Base-by-base conservation (phyloP, 1,140 invertebrate genomes). In the Heliconius hermathena region DNA sequence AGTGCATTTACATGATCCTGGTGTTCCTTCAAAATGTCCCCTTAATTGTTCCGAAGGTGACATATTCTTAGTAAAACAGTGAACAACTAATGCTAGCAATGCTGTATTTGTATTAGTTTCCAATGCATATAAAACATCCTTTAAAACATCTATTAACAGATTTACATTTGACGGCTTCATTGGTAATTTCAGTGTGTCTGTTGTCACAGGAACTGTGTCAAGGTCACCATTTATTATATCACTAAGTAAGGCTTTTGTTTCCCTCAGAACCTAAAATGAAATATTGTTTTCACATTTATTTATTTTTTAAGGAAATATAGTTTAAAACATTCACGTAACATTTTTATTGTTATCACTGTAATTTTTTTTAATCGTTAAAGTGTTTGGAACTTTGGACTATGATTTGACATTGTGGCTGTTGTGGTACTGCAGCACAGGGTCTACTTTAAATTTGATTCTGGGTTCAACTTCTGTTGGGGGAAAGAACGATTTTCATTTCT, bases 101-200 rank as follows among this genome's bases (percentile, higher is more conserved):
- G 92, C 91, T 52, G 91, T 93, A 80, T 93, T 94, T 75, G 91
- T 93, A 46, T 93, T 94, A 6, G 90, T 94, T 81, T 94, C 93
- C 71, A 94, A 74, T 5, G 86, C 89, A 84, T 94, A 93, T 1
- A 94, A 77, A 2, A 91, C 90, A 87, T 92, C 92, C 81, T 92
- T 94, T 22, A 94, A 74, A 1, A 94, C 91, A 87, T 93, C 90
- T 76, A 94, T 93, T 1, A 90, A 77, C 3, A 94, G 85, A 85
- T 93, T 93, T 0, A 91, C 85, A 83, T 91, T 92, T 70, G 89
- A 90, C 16, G 91, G 90, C 84, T 86, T 91, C 20, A 94, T 87
- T 33, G 92, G 92, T 16, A 92, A 72, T 74, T 90, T 93, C 36
- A 94, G 57, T 54, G 87, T 86, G 9, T 89, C 88, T 71, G 71